phyloP scores from a whole-genome alignment of 2,888 invertebrate genomes.

The Tetheella fluctuosa region DNA sequence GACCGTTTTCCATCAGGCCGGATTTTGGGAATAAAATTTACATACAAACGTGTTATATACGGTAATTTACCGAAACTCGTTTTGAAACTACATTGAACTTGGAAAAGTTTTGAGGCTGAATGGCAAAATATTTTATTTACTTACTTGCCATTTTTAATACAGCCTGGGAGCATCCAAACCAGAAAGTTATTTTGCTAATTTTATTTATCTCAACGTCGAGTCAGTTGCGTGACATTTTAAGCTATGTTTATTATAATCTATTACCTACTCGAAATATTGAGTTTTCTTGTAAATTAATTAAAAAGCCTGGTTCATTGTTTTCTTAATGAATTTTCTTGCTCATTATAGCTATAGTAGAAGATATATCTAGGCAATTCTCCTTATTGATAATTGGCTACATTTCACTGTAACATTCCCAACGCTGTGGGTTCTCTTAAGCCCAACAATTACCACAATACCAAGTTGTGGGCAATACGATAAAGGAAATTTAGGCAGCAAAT shows the following conservation, averaged over 20 bases:
- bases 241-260: no score
- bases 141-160: conserved; percentile 25
- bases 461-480: conserved; percentile 17
- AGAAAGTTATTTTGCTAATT: background rate
- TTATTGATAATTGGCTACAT: background rate
- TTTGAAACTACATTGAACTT: conserved; percentile 53
- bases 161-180: background rate
- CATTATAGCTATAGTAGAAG: background rate
- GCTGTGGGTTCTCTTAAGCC: background rate
- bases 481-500: conserved; percentile 35
- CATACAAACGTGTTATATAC: conserved; percentile 77
- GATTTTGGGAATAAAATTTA: conserved; percentile 77
- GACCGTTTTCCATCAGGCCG: conserved; percentile 73
- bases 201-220: background rate
- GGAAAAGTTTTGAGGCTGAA: conserved; percentile 28
- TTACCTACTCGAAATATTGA: background rate
- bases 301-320: background rate
- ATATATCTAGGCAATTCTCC: no score
- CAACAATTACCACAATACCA: conserved; percentile 7
- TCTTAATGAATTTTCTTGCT: background rate
- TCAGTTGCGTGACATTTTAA: background rate
- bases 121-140: conserved; percentile 38
- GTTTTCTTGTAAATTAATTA: background rate
- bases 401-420: background rate
- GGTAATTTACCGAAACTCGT: conserved; percentile 64